Conservation (phyloP, 2,113 vertebrate species). For the Silurus meridionalis region DNA sequence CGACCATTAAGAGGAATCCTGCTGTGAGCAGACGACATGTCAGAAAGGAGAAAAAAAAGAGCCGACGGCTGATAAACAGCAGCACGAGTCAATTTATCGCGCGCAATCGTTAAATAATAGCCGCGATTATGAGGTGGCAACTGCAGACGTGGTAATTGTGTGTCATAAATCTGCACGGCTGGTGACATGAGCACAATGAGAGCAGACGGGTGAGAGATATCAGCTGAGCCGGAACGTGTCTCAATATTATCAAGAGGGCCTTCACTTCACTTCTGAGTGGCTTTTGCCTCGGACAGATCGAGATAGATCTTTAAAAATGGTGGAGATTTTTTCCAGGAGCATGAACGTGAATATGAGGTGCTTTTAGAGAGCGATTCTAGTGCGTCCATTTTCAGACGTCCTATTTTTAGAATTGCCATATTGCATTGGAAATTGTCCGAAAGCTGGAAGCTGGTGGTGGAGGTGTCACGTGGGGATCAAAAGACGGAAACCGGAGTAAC, state of each 20-base stretch:
- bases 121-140: conserved; percentile 92
- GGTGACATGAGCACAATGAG: conserved; percentile 93
- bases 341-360: not conserved
- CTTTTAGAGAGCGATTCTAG: conserved; percentile 1
- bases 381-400: not conserved
- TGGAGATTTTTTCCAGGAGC: conserved; percentile 10
- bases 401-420: not conserved
- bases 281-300: conserved; percentile 5
- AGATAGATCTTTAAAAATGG: not conserved
- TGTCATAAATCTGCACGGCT: conserved; percentile 94
- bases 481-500: too few relatives aligned
- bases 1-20: conserved; percentile 84
- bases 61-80: conserved; percentile 90
- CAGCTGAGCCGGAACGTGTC: conserved; percentile 86
- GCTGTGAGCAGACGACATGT: conserved; percentile 82
- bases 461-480: not conserved
- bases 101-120: conserved; percentile 98
- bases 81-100: conserved; percentile 92
- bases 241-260: conserved; percentile 87
- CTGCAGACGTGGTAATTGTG: conserved; percentile 91
- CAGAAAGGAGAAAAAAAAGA: conserved; percentile 68
- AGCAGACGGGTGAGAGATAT: conserved; percentile 90
- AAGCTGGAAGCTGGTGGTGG: not conserved
- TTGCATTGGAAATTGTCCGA: too few relatives aligned
- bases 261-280: conserved; percentile 85